Evolutionary conservation across 2,113 vertebrate genomes (phyloP), one percentile per base, ranked within the genome.

Genomic region (Puntigrus tetrazona): DNA sequence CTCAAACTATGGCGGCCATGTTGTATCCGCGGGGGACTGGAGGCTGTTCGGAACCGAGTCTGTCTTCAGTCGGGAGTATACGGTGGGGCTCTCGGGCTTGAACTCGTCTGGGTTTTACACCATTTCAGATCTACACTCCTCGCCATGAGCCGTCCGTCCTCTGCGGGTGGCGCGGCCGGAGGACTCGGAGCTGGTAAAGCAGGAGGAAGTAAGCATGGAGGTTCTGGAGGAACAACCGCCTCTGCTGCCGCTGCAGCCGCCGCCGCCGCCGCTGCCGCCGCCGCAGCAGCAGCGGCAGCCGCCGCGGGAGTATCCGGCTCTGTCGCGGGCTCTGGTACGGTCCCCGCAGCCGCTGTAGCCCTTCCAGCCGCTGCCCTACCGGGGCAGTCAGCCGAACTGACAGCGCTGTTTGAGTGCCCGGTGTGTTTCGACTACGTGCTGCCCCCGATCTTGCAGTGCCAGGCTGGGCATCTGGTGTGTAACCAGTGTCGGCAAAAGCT

Each of bases 401-500:
- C 94, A 38, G 94, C 93, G 73, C 88, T 95, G 63, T 95, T 95
- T 65, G 94, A 95, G 90, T 95, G 94, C 55, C 94, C 94, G 59
- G 94, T 95, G 6, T 95, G 94, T 59, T 94, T 95, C 83, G 94
- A 95, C 90, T 95, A 94, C 89, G 94, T 95, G 2, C 92, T 95
- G 90, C 94, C 94, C 63, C 94, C 94, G 81, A 95, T 95, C 86
- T 88, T 95, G 87, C 94, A 95, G 88, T 95, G 94, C 73, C 94
- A 94, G 93, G 91, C 94, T 81, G 94, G 94, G 10, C 94, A 95
- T 88, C 92, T 95, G 84, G 93, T 95, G 0, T 95, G 94, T 61
- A 95, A 95, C 92, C 92, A 86, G 75, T 95, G 94, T 89, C 90
- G 94, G 18, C 94, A 94, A 86, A 95, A 95, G 92, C 92, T 95